These are phyloP conservation scores for Agrypnia vestita DNA, from an alignment of 1,140 invertebrate genomes.

Conservation along the genomic window DNA sequence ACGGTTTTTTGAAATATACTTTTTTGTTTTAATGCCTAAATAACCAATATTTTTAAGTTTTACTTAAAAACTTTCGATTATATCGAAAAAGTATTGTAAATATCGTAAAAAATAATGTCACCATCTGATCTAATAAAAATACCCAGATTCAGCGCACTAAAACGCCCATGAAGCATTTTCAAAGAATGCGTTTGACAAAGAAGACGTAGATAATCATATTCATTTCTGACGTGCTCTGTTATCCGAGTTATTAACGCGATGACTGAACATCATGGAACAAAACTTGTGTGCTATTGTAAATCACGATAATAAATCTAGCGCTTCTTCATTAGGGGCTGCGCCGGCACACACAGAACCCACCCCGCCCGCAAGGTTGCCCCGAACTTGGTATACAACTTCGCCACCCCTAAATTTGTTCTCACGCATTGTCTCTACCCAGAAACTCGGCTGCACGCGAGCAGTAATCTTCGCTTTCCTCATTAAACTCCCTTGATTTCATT, in stretches of 20 bases:
- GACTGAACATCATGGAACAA: constrained; percentile 29
- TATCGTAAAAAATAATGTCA: not conserved
- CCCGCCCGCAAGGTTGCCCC: not conserved
- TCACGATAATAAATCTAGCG: constrained; percentile 45
- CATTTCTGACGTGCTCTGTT: constrained; percentile 34
- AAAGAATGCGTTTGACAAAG: constrained; percentile 39
- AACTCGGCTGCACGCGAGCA: constrained; percentile 28
- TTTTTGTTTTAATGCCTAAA: no score
- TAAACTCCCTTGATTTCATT: constrained; percentile 8
- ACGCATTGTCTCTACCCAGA: constrained; percentile 38
- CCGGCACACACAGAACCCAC: constrained; percentile 12
- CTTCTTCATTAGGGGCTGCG: constrained; percentile 47
- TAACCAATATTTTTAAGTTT: no score
- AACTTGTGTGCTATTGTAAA: constrained; percentile 39
- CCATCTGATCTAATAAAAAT: not conserved
- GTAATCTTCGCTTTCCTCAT: constrained; percentile 11
- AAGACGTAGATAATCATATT: constrained; percentile 35
- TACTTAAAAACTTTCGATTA: no score
- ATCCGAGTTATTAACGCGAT: constrained; percentile 8
- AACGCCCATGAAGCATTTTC: constrained; percentile 31
- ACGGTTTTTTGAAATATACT: no score
- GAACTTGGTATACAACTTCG: constrained; percentile 11
- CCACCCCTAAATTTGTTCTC: constrained; percentile 10
- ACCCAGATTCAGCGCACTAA: constrained; percentile 18
- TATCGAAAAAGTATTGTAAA: no score